Conservation (phyloP, 2,797 vertebrate genomes). For the Macropus fuliginosus region DNA sequence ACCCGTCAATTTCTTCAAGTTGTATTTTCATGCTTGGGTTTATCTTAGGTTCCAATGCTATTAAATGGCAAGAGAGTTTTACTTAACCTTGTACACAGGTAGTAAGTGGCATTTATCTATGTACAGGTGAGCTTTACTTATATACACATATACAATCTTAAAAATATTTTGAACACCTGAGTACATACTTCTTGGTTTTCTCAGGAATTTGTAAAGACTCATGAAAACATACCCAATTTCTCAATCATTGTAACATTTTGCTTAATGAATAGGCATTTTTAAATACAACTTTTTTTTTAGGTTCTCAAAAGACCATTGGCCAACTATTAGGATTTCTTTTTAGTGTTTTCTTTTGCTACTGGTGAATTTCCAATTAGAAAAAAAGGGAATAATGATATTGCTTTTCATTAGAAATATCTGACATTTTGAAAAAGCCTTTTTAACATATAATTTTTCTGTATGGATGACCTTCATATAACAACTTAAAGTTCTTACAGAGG, state of each 20-base stretch:
- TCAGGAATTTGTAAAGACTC: slow-evolving; percentile 44
- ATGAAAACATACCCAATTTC: slow-evolving; percentile 23
- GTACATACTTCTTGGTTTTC: slow-evolving; percentile 21
- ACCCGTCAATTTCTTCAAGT: slow-evolving; percentile 39
- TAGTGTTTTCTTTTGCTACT: slow-evolving; percentile 21
- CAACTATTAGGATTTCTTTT: slow-evolving; percentile 14
- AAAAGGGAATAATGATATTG: slow-evolving; percentile 4
- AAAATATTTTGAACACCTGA: slow-evolving; percentile 35
- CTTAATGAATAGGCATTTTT: background rate
- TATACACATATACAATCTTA: background rate
- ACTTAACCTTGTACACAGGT: background rate
- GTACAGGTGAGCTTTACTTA: background rate
- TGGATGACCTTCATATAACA: slow-evolving; percentile 19
- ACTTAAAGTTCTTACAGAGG: background rate
- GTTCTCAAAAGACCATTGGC: slow-evolving; percentile 1
- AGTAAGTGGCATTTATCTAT: background rate
- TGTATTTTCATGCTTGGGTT: slow-evolving; percentile 54
- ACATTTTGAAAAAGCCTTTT: slow-evolving; percentile 4
- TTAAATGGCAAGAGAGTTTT: background rate
- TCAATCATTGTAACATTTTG: background rate
- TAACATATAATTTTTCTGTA: slow-evolving; percentile 38
- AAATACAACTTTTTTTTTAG: slow-evolving; percentile 14
- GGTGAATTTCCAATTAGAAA: slow-evolving; percentile 17
- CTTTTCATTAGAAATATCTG: slow-evolving; percentile 52
- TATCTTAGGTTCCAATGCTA: slow-evolving; percentile 19